phyloP scores from a whole-genome alignment of 2,888 invertebrate genomes.

The Cephus spinipes region DNA sequence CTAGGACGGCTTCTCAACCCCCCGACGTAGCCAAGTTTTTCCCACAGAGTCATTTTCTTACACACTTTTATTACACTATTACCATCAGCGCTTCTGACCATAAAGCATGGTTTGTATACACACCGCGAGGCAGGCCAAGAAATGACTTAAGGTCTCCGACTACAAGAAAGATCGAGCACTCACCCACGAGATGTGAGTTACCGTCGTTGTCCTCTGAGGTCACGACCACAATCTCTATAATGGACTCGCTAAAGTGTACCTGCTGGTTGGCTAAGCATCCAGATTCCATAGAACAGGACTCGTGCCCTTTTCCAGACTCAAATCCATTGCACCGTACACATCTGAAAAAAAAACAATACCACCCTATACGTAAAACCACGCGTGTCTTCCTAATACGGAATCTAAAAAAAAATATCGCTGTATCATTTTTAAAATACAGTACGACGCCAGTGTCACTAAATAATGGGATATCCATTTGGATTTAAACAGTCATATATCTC shows the following conservation, averaged over 20 bases:
- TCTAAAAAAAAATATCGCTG: not conserved
- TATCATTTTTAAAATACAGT: not conserved
- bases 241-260: slow-evolving; percentile 61
- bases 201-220: slow-evolving; percentile 41
- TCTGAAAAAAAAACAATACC: not conserved
- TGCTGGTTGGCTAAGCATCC: slow-evolving; percentile 4
- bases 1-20: not conserved
- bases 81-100: slow-evolving; percentile 40
- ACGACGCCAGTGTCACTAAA: not conserved
- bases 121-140: slow-evolving; percentile 16
- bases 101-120: slow-evolving; percentile 45
- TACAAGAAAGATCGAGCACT: slow-evolving; percentile 39
- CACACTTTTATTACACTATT: slow-evolving; percentile 50
- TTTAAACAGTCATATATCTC: not conserved
- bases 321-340: not conserved
- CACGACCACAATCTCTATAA: slow-evolving; percentile 63
- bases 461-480: not conserved
- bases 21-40: slow-evolving; percentile 10
- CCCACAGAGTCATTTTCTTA: slow-evolving; percentile 39
- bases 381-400: not conserved
- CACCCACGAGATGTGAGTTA: slow-evolving; percentile 36
- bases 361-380: not conserved
- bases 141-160: slow-evolving; percentile 26
- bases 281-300: not conserved
- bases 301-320: not conserved